Conservation (phyloP, 2,797 vertebrate species). For the Coranthus polyacanthus region DNA sequence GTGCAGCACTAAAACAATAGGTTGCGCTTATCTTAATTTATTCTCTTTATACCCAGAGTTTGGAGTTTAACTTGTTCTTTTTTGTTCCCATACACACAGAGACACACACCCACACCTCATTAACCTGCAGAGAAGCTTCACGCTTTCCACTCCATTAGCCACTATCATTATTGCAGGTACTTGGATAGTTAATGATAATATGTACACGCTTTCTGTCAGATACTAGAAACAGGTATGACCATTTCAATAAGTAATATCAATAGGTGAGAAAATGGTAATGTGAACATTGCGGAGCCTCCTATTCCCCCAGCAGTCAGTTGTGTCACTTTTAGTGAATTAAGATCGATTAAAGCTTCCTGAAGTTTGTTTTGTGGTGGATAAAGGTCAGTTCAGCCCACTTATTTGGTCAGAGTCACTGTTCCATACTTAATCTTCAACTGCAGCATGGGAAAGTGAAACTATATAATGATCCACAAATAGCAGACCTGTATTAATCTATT, state of each 20-base stretch:
- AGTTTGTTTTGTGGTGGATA: too few relatives aligned
- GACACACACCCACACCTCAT: slow-evolving; percentile 51
- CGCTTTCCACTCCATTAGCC: slow-evolving; percentile 67
- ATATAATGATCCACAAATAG: too few relatives aligned
- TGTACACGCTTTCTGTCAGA: slow-evolving; percentile 25
- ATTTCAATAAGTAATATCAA: slow-evolving; percentile 14
- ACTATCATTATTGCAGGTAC: slow-evolving; percentile 55
- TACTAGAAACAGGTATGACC: slow-evolving; percentile 16
- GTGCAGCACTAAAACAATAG: slow-evolving; percentile 44
- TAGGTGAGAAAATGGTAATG: neutral
- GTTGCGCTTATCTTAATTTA: slow-evolving; percentile 49
- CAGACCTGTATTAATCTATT: too few relatives aligned
- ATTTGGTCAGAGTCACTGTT: too few relatives aligned
- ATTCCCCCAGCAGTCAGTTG: too few relatives aligned
- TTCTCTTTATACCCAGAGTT: slow-evolving; percentile 39
- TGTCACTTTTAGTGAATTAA: too few relatives aligned
- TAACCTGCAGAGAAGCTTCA: slow-evolving; percentile 61
- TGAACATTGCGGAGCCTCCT: neutral
- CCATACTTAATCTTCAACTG: too few relatives aligned
- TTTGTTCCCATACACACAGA: slow-evolving; percentile 11
- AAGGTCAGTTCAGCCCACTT: too few relatives aligned
- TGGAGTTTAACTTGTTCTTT: slow-evolving; percentile 26
- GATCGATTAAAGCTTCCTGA: too few relatives aligned
- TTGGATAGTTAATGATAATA: slow-evolving; percentile 29
- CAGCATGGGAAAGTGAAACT: too few relatives aligned